Conservation (phyloP, 2,797 vertebrate genomes). For the Oceanodroma leucorhoa region DNA sequence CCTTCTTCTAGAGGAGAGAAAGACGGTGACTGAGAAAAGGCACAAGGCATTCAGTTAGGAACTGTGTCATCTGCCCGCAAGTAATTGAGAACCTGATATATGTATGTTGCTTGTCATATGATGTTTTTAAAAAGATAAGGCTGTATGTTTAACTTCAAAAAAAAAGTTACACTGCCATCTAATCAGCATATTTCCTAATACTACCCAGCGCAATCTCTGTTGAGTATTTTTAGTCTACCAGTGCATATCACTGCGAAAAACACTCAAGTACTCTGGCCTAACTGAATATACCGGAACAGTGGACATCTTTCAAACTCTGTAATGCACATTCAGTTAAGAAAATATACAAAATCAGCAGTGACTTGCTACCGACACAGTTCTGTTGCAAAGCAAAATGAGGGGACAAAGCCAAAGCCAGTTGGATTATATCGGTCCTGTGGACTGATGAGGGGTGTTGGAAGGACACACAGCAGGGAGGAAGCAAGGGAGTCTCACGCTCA, state of each 20-base stretch:
- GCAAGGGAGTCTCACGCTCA: fast-evolving
- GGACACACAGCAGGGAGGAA: not conserved
- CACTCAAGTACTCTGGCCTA: not conserved
- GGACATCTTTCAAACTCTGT: not conserved
- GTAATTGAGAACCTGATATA: not conserved
- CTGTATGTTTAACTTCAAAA: not conserved
- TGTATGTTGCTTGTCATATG: not conserved
- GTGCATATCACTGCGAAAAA: not conserved
- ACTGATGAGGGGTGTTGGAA: not conserved
- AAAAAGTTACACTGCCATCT: not conserved
- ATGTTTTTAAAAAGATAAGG: not conserved
- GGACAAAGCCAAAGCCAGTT: not conserved
- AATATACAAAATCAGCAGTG: not conserved
- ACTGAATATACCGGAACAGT: not conserved
- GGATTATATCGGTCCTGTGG: not conserved
- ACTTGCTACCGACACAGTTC: not conserved
- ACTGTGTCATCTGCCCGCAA: not conserved
- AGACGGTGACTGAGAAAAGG: not conserved
- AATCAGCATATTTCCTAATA: not conserved
- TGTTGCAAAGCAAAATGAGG: not conserved
- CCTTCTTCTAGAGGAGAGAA: not conserved
- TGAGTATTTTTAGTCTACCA: not conserved
- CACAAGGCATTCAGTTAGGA: not conserved
- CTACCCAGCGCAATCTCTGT: not conserved
- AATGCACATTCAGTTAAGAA: not conserved